Evolutionary conservation across 2,888 invertebrate genomes (phyloP), one percentile per base, ranked within the genome.

Genomic region (Protonemura montana): DNA sequence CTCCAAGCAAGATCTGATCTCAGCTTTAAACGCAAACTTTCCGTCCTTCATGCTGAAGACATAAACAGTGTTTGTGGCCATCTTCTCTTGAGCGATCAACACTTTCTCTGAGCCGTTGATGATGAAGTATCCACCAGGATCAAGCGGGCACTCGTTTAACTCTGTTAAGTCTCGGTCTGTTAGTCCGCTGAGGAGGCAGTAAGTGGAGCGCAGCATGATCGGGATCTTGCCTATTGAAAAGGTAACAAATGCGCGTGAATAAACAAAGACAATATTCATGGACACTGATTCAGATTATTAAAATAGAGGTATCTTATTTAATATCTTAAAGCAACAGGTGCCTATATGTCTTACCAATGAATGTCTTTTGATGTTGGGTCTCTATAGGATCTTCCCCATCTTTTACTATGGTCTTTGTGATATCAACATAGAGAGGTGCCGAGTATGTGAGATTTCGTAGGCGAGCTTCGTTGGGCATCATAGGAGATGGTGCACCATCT

Each of bases 401-500:
- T 90, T 97, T 96, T 6, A 97, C 94, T 89, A 98, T 97, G 0
- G 98, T 98, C 93, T 99, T 99, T 0, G 98, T 98, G 87, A 99
- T 99, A 91, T 99, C 99, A 0, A 99, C 99, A 92, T 99, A 99
- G 0, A 99, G 93, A 0, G 99, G 99, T 0, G 99, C 99, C 0
- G 99, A 99, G 91, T 99, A 99, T 0, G 99, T 99, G 77, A 99
- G 93, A 92, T 99, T 99, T 87, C 99, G 94, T 86, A 99, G 93
- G 88, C 99, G 94, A 3, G 99, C 99, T 92, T 99, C 99, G 90
- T 99, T 99, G 0, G 99, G 99, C 98, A 99, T 99, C 99, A 99
- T 99, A 87, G 99, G 98, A 87, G 98, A 97, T 21, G 99, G 99
- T 0, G 99, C 98, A 90, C 99, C 99, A 93, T 99, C 99, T 92